Percentiles rank a stretch among this genome's conserved stretches.
Evolutionary conservation across 30 jellyfish, hydroid and myxozoan species (phyloP).

Genomic region (Chironex yamaguchii): DNA sequence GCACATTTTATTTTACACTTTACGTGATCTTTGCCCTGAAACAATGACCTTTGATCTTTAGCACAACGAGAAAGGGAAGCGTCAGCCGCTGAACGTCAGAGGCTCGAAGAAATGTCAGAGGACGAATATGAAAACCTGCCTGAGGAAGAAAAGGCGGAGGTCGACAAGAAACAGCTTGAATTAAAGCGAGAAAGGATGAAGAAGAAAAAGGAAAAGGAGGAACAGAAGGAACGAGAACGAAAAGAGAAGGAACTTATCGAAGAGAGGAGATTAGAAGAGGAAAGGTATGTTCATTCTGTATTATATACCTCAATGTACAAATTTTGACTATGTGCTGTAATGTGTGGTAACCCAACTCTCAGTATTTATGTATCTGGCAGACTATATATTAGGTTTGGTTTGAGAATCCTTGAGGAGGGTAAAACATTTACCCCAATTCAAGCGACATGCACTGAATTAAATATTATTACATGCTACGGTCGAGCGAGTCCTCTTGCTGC

Average conservation of each 20-base stretch:
- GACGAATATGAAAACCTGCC: slow-evolving; percentile 96
- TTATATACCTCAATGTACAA: background rate
- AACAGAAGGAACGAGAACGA: slow-evolving; percentile 68
- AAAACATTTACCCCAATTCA: too few relatives aligned
- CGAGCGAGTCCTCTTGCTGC: too few relatives aligned
- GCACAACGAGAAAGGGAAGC: slow-evolving; percentile 63
- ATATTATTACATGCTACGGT: too few relatives aligned
- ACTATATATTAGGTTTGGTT: background rate
- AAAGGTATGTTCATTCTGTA: slow-evolving; percentile 55
- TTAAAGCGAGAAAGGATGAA: slow-evolving; percentile 63
- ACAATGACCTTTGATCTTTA: too few relatives aligned
- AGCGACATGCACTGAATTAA: too few relatives aligned
- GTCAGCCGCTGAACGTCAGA: slow-evolving; percentile 72
- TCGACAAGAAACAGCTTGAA: slow-evolving; percentile 80
- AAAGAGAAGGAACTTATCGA: slow-evolving; percentile 89
- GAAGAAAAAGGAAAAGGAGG: slow-evolving; percentile 78
- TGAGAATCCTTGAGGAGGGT: background rate
- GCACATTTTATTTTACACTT: too few relatives aligned
- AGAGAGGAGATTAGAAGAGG: slow-evolving; percentile 91
- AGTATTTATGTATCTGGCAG: too few relatives aligned
- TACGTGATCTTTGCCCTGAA: too few relatives aligned
- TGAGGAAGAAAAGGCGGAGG: slow-evolving; percentile 77
- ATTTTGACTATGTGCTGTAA: background rate
- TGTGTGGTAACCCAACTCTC: background rate
- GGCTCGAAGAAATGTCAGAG: slow-evolving; percentile 94